phyloP scores from a whole-genome alignment of 2,888 invertebrate species.

The Erynnis tages region DNA sequence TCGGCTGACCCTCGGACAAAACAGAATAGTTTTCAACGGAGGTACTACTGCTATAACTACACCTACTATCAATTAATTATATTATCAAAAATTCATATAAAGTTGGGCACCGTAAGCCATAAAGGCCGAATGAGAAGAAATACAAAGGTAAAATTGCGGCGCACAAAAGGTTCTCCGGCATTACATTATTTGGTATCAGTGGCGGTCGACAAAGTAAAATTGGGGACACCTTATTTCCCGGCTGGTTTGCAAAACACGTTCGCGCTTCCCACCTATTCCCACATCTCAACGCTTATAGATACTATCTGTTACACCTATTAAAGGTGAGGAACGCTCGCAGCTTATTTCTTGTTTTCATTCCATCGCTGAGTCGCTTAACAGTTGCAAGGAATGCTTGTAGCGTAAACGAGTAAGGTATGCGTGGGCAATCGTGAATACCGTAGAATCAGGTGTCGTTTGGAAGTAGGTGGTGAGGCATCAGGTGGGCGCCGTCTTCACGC shows the following conservation, averaged over 20 bases:
- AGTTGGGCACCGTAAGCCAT: too few species aligned
- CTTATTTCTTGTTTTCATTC: constrained; percentile 34
- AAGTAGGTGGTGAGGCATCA: constrained; percentile 56
- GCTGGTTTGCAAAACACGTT: constrained; percentile 80
- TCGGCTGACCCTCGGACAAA: too few species aligned
- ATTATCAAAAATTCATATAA: too few species aligned
- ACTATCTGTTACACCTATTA: constrained; percentile 76
- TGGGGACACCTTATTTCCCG: constrained; percentile 77
- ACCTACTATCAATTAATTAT: too few species aligned
- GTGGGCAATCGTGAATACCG: constrained; percentile 34
- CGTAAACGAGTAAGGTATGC: constrained; percentile 42
- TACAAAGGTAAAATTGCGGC: constrained; percentile 10
- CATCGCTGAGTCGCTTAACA: constrained; percentile 44
- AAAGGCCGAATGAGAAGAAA: constrained; percentile 15
- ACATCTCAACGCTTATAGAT: constrained; percentile 80
- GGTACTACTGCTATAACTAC: too few species aligned
- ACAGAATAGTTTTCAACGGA: too few species aligned
- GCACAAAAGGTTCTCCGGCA: constrained; percentile 39
- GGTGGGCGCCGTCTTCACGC: constrained; percentile 79
- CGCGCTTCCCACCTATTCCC: constrained; percentile 79
- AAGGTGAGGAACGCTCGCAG: constrained; percentile 27
- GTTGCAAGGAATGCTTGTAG: constrained; percentile 10
- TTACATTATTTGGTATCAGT: constrained; percentile 74
- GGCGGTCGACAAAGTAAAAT: constrained; percentile 75
- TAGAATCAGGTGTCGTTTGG: constrained; percentile 42